phyloP scores from a whole-genome alignment of 2,888 invertebrate species.

The Thereva unica region DNA sequence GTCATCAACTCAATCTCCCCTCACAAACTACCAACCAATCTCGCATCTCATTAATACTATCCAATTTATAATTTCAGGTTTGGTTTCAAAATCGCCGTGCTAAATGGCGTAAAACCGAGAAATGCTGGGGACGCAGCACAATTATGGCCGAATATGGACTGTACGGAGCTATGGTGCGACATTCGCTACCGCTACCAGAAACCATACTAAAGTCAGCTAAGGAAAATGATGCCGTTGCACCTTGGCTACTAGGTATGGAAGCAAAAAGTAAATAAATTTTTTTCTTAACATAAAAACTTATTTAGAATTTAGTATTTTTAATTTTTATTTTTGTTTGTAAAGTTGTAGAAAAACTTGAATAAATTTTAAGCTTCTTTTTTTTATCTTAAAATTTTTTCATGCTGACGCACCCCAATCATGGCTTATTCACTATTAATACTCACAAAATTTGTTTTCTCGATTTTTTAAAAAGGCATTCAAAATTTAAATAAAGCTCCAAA shows the following conservation, averaged over 20 bases:
- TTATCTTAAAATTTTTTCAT: slow-evolving; percentile 24
- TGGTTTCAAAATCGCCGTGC: slow-evolving; percentile 95
- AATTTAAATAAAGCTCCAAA: too few species aligned
- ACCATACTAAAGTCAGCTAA: slow-evolving; percentile 98
- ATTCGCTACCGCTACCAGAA: slow-evolving; percentile 96
- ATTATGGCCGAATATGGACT: slow-evolving; percentile 99
- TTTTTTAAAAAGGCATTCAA: too few species aligned
- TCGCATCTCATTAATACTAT: neutral
- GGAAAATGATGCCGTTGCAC: slow-evolving; percentile 95
- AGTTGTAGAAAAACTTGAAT: neutral
- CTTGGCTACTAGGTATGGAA: slow-evolving; percentile 94
- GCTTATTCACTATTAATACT: too few species aligned
- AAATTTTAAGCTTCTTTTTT: slow-evolving; percentile 27
- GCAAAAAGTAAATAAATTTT: slow-evolving; percentile 59
- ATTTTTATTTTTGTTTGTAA: neutral
- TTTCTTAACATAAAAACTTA: slow-evolving; percentile 9
- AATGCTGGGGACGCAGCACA: slow-evolving; percentile 98
- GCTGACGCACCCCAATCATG: neutral
- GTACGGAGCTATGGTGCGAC: slow-evolving; percentile 99
- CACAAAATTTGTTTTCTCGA: too few species aligned
- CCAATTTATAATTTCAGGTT: slow-evolving; percentile 69
- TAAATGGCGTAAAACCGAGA: slow-evolving; percentile 99
- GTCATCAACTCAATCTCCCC: neutral
- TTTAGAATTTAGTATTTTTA: neutral
- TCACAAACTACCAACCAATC: neutral